Evolutionary conservation across 23 tunicate species (phyloP).

Genomic region (Corella eumyota): DNA sequence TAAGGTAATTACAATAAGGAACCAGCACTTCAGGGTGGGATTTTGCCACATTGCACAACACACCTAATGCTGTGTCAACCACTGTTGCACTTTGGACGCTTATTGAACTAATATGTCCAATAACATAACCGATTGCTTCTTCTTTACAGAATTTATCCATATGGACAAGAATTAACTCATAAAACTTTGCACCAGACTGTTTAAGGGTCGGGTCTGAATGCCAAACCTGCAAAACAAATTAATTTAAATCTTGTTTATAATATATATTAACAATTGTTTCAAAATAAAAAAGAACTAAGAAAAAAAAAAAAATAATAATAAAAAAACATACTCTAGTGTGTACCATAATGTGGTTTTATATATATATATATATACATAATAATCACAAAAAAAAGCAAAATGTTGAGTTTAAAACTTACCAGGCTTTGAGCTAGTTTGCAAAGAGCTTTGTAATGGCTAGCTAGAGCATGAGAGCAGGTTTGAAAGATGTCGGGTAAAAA

Average conservation of each 20-base stretch:
- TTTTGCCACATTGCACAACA: conserved; percentile 20
- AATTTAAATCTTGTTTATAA: background rate
- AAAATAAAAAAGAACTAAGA: too few relatives aligned
- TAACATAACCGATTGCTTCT: conserved; percentile 43
- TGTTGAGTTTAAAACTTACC: conserved; percentile 12
- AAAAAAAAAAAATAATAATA: too few relatives aligned
- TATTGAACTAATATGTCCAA: conserved; percentile 38
- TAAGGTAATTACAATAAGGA: conserved; percentile 31
- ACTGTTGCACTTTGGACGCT: conserved; percentile 35
- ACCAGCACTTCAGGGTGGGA: conserved; percentile 15
- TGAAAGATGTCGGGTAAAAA: conserved; percentile 8
- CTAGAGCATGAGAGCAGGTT: conserved; percentile 31
- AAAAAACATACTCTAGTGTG: too few relatives aligned
- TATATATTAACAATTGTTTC: background rate
- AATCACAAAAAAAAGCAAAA: background rate
- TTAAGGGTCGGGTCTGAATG: conserved; percentile 17
- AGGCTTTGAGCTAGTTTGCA: conserved; percentile 27
- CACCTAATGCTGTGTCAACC: conserved; percentile 50
- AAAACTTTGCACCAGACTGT: conserved; percentile 29
- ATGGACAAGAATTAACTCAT: conserved; percentile 25
- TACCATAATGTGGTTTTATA: background rate
- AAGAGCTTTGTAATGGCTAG: conserved; percentile 23
- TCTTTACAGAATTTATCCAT: conserved; percentile 50
- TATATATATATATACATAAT: background rate
- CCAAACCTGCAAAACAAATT: conserved; percentile 17